Base-by-base conservation (phyloP, 2,797 vertebrate genomes). In the Rhynchotus rufescens region DNA sequence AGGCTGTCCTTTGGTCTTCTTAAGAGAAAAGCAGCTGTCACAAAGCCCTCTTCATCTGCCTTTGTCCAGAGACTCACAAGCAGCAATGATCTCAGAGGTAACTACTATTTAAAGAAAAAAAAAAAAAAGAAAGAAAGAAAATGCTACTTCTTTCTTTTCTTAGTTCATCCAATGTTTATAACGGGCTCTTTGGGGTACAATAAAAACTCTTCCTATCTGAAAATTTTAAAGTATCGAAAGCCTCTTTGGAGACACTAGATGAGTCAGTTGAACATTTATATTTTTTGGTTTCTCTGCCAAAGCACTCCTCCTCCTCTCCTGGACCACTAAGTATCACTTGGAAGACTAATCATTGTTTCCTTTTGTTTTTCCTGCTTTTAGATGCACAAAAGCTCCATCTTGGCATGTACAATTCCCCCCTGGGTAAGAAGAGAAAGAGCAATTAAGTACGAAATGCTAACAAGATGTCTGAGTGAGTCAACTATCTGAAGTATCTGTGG, bases 361-460 rank as follows among this genome's bases (percentile, higher is more conserved):
- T 88, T 90, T 81, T 79, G 54, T 32, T 34, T 82, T 86, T 49
- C 78, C 75, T 26, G n/a, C 66, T 88, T 65, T 93, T 94, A 93
- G 91, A 83, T 51, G 67, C 61, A 75, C 69, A 20, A 74, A 69
- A 94, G 84, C 77, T 90, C 92, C 94, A 94, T 93, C 69, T 47
- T 82, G 91, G 95, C 96, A 94, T 76, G 82, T 86, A 94, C 83
- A 95, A 96, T 97, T 92, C 94, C 96, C 77, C 96, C 88, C 28
- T 20, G 95, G 94, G 77, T 91, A 87, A 86, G 84, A 52, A 87
- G 84, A 88, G 92, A 95, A 95, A 95, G 84, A 87, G 92, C 94
- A 97, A 97, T 97, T 96, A 97, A 96, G 93, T 82, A 89, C 86
- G 93, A 96, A 97, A 97, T 92, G 94, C 96, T 97, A 97, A 97